Evolutionary conservation across 2,888 invertebrate genomes (phyloP).

Genomic region (Drosophila algonquin): DNA sequence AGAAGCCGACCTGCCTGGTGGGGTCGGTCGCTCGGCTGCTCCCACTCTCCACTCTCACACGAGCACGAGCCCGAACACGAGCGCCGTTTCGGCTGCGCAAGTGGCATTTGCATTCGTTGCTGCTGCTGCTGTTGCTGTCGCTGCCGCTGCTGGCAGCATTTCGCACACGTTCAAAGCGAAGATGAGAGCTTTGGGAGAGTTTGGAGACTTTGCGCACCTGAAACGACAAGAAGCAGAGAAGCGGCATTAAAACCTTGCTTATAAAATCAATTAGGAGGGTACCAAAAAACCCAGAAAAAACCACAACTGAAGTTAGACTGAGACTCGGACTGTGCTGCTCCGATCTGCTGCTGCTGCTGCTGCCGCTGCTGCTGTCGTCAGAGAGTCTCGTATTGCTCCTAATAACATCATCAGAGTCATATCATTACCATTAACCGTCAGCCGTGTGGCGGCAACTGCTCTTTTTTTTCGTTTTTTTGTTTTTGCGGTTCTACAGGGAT

Average conservation of each 20-base stretch:
- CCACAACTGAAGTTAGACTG: conserved; percentile 37
- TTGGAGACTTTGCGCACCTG: conserved; percentile 50
- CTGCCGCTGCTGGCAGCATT: neutral
- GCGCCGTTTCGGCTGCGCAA: conserved; percentile 71
- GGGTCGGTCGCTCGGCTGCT: neutral
- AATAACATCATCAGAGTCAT: conserved; percentile 45
- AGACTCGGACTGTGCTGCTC: neutral
- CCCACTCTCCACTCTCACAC: conserved; percentile 3
- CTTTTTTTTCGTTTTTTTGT: conserved; percentile 5
- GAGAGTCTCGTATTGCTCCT: conserved; percentile 34
- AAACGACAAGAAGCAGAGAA: conserved; percentile 64
- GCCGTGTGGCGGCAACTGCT: conserved; percentile 40
- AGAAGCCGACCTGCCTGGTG: neutral
- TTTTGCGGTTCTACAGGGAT: conserved; percentile 13
- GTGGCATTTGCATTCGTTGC: conserved; percentile 65
- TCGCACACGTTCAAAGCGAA: conserved; percentile 53
- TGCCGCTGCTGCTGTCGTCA: conserved; percentile 18
- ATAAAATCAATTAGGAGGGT: conserved; percentile 72
- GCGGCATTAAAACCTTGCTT: conserved; percentile 73
- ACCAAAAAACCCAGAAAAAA: conserved; percentile 17
- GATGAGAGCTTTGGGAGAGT: conserved; percentile 10
- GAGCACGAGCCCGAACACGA: conserved; percentile 47
- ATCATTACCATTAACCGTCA: conserved; percentile 52
- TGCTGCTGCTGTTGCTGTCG: neutral
- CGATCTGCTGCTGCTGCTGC: conserved; percentile 28